Evolutionary conservation across 1,140 invertebrate species (phyloP).

Genomic region (Pseudomyrmex concolor): DNA sequence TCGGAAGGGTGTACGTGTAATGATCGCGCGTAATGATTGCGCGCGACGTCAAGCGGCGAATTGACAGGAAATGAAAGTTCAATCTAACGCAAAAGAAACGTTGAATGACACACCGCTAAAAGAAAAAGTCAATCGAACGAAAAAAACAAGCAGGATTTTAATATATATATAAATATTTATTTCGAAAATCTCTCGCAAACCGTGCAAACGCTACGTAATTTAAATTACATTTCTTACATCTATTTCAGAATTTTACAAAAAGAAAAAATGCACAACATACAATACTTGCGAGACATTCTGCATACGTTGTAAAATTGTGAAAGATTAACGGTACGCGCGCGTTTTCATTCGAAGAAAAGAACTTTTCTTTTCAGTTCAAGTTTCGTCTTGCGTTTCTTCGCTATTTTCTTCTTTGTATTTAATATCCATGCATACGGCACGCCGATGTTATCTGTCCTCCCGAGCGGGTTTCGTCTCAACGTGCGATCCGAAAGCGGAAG

Average conservation of each 20-base stretch:
- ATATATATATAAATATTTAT: background rate
- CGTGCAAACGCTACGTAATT: background rate
- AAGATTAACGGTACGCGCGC: background rate
- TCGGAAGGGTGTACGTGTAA: slow-evolving; percentile 51
- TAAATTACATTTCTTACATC: background rate
- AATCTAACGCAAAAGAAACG: background rate
- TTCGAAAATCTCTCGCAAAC: background rate
- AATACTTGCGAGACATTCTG: background rate
- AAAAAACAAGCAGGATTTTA: background rate
- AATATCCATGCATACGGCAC: background rate
- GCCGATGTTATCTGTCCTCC: slow-evolving; percentile 17
- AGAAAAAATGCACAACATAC: background rate
- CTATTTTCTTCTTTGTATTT: slow-evolving; percentile 34
- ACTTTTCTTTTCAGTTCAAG: background rate
- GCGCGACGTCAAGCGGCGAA: background rate
- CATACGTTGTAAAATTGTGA: background rate
- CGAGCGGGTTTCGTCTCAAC: slow-evolving; percentile 15
- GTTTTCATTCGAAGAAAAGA: background rate
- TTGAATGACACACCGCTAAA: background rate
- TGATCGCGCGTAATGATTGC: slow-evolving; percentile 51
- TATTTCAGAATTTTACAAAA: no score
- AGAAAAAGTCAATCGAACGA: no score
- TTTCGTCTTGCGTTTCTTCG: background rate
- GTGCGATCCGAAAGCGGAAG: slow-evolving; percentile 37
- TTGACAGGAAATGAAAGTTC: background rate